These are phyloP conservation scores for Isoperla grammatica DNA, from an alignment of 2,888 invertebrate species.

Conservation along the genomic window DNA sequence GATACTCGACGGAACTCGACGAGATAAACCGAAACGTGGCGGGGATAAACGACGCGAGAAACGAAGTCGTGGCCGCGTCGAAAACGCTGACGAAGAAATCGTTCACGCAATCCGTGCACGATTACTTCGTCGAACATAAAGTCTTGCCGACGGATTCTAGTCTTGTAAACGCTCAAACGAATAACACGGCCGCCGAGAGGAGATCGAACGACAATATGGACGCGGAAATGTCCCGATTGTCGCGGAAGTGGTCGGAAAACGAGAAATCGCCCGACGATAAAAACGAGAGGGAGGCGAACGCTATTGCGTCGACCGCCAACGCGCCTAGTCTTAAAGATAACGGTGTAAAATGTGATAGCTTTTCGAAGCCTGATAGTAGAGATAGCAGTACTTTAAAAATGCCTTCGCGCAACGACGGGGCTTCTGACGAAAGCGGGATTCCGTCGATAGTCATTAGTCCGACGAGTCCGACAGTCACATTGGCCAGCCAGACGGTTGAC, in stretches of 20 bases:
- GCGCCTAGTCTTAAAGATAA: neutral
- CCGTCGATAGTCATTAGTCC: conserved; percentile 26
- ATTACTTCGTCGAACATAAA: neutral
- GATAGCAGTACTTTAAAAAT: too few species aligned
- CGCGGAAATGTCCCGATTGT: neutral
- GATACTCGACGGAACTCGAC: neutral
- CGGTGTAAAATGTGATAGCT: neutral
- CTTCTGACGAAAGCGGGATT: neutral
- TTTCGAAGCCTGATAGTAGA: neutral
- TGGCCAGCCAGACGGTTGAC: too few species aligned
- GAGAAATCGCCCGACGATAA: too few species aligned
- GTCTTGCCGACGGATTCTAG: neutral
- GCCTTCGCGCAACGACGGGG: neutral
- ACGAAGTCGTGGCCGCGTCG: neutral
- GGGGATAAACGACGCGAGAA: neutral
- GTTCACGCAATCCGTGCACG: conserved; percentile 9
- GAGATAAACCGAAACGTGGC: neutral
- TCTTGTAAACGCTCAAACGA: too few species aligned
- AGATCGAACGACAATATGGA: neutral
- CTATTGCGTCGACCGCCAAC: neutral
- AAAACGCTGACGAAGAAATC: neutral
- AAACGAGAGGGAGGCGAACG: neutral
- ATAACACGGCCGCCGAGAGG: too few species aligned
- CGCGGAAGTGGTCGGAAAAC: too few species aligned
- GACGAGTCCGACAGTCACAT: neutral